Percentiles rank a stretch among this genome's conserved stretches.
phyloP scores from a whole-genome alignment of 2,888 invertebrate species.

The Seira sanloemensis region DNA sequence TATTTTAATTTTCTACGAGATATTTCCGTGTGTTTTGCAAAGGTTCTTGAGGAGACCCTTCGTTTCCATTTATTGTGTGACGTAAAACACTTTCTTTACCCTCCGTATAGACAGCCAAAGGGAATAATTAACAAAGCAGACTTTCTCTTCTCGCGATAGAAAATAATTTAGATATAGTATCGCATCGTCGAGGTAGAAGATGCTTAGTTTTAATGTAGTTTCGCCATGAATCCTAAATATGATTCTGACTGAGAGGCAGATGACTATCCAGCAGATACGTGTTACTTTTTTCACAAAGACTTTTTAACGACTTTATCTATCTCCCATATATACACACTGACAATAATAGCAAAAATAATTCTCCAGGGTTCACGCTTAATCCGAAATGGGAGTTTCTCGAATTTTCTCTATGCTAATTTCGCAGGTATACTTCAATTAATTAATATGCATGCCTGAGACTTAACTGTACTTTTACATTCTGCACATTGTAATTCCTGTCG shows the following conservation, averaged over 20 bases:
- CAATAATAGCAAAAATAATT: too few species aligned
- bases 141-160: background rate
- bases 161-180: background rate
- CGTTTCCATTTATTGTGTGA: background rate
- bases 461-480: background rate
- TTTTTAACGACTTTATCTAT: too few species aligned
- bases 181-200: too few species aligned
- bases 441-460: background rate
- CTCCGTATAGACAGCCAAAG: constrained; percentile 17
- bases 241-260: too few species aligned
- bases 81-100: background rate
- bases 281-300: too few species aligned
- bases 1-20: too few species aligned
- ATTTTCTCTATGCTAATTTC: background rate
- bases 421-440: background rate
- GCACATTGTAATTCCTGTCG: background rate
- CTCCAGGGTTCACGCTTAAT: constrained; percentile 42
- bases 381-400: constrained; percentile 31
- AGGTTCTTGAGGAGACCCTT: too few species aligned
- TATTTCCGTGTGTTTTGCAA: too few species aligned
- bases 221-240: too few species aligned
- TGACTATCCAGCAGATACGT: too few species aligned
- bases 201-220: too few species aligned
- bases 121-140: constrained; percentile 54
- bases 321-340: too few species aligned